These are phyloP conservation scores for Eristalis intricaria DNA, from an alignment of 2,888 invertebrate genomes.

Conservation along the genomic window DNA sequence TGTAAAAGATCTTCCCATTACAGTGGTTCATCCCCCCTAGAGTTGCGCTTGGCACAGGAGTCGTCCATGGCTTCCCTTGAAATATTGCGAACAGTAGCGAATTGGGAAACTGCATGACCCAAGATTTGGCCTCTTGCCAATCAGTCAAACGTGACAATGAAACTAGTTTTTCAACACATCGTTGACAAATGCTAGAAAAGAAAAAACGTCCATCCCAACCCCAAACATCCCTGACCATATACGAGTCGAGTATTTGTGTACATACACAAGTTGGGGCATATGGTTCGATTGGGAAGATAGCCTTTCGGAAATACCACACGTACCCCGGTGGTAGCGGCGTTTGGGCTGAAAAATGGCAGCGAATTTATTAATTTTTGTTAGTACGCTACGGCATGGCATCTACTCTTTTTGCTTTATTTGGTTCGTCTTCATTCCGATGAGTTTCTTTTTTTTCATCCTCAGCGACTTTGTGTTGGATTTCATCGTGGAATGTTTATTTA, in stretches of 20 bases:
- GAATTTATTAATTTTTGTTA: conserved; percentile 61
- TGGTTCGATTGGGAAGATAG: conserved; percentile 15
- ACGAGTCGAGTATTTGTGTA: background rate
- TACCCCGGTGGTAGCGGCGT: conserved; percentile 13
- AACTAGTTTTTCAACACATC: conserved; percentile 60
- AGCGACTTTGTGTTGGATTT: conserved; percentile 53
- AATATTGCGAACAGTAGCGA: conserved; percentile 41
- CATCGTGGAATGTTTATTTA: background rate
- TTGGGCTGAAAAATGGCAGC: conserved; percentile 48
- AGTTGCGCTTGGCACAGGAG: background rate
- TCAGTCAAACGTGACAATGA: conserved; percentile 59
- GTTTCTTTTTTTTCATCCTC: background rate
- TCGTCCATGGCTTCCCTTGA: conserved; percentile 39
- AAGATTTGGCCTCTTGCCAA: conserved; percentile 41
- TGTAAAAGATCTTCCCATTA: conserved; percentile 18
- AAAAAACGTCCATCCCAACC: conserved; percentile 17
- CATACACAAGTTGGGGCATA: conserved; percentile 3
- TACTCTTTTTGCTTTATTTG: conserved; percentile 1
- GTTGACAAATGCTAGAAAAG: background rate
- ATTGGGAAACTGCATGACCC: conserved; percentile 17
- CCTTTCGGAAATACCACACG: conserved; percentile 7
- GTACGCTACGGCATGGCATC: conserved; percentile 13
- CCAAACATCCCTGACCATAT: conserved; percentile 31
- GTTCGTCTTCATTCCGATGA: background rate
- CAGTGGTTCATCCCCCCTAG: background rate